These are phyloP conservation scores for Uloborus plumipes DNA, from an alignment of 2,888 invertebrate genomes.

Conservation along the genomic window DNA sequence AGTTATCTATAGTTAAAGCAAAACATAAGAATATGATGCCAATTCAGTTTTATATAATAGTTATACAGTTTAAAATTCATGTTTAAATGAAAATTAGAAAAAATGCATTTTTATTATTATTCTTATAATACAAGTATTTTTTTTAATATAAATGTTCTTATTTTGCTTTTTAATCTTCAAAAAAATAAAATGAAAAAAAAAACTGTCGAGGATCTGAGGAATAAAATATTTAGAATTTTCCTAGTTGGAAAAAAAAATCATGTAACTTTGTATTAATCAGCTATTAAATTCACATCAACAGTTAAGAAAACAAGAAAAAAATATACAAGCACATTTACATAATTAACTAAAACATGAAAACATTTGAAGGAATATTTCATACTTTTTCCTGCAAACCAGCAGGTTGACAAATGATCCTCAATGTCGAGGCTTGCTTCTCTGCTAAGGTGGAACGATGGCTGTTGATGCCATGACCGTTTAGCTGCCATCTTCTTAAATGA, in stretches of 20 bases:
- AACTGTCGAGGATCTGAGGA: no score
- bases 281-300: not conserved
- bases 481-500: slow-evolving; percentile 88
- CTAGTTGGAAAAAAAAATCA: not conserved
- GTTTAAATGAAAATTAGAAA: slow-evolving; percentile 24
- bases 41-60: no score
- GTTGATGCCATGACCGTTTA: slow-evolving; percentile 84
- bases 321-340: no score
- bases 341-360: no score
- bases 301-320: no score
- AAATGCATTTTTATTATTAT: no score
- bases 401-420: slow-evolving; percentile 87
- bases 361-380: not conserved
- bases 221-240: no score
- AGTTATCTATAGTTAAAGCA: slow-evolving; percentile 74
- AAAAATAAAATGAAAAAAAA: no score
- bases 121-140: no score
- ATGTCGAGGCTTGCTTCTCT: slow-evolving; percentile 77
- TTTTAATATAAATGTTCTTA: not conserved
- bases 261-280: not conserved
- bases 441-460: slow-evolving; percentile 81
- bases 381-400: slow-evolving; percentile 87
- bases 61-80: no score
- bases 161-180: not conserved
- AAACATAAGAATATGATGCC: not conserved